phyloP scores from a whole-genome alignment of 2,113 vertebrate species.

The Pteronura brasiliensis region DNA sequence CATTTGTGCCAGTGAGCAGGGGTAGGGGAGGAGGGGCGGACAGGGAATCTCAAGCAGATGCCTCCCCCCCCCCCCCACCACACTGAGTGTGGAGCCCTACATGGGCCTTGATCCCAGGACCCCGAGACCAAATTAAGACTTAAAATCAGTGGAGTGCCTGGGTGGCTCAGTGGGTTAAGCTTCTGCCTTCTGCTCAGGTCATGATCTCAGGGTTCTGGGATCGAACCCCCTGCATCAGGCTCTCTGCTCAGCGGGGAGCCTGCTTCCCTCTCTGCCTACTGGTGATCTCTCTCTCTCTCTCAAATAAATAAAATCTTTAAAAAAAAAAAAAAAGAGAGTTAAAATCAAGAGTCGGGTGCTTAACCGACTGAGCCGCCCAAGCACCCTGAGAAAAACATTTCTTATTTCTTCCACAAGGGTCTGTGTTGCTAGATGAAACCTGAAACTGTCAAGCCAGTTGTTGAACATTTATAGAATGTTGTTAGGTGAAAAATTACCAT shows the following conservation, averaged over 20 bases:
- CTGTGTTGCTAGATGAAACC: not conserved
- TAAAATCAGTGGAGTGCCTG: too few species aligned
- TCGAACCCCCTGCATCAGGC: too few species aligned
- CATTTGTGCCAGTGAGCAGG: not conserved
- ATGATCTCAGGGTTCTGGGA: too few species aligned
- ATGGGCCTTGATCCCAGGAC: not conserved
- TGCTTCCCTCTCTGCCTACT: too few species aligned
- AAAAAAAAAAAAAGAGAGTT: too few species aligned
- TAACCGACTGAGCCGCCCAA: not conserved
- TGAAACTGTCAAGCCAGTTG: not conserved
- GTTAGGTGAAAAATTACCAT: not conserved
- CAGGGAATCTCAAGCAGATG: not conserved
- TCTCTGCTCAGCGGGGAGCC: too few species aligned
- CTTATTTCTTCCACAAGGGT: not conserved
- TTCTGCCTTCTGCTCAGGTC: too few species aligned
- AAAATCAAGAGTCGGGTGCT: not conserved
- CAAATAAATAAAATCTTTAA: too few species aligned
- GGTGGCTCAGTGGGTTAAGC: too few species aligned
- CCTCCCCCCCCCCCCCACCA: too few species aligned
- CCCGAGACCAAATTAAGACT: not conserved
- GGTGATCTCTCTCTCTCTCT: too few species aligned
- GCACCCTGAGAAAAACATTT: not conserved
- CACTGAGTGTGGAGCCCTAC: not conserved
- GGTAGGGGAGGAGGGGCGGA: not conserved
- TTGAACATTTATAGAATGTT: constrained; percentile 8